Conservation (phyloP, 2,888 invertebrate genomes). For the Eledone cirrhosa region DNA sequence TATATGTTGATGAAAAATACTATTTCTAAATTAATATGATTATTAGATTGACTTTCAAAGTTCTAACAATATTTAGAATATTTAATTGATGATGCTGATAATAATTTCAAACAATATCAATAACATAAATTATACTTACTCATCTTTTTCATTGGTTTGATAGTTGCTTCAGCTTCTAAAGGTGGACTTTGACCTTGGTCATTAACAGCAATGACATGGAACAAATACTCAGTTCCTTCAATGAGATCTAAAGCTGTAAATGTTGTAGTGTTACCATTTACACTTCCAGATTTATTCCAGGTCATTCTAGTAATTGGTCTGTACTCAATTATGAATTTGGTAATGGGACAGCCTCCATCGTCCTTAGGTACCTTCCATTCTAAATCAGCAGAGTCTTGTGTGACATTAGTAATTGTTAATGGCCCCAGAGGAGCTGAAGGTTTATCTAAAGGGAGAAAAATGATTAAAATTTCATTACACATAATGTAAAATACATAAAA, state of each 20-base stretch:
- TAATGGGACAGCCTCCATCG: slow-evolving; percentile 63
- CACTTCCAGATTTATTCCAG: slow-evolving; percentile 46
- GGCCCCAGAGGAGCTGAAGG: slow-evolving; percentile 54
- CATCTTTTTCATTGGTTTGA: slow-evolving; percentile 50
- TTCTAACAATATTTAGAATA: background rate
- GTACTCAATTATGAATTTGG: slow-evolving; percentile 62
- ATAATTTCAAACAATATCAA: no score
- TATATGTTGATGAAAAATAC: no score
- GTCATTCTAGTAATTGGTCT: slow-evolving; percentile 49
- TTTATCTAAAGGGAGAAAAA: slow-evolving; percentile 43
- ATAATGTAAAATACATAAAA: background rate
- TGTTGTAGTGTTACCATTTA: slow-evolving; percentile 44
- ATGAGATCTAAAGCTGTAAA: slow-evolving; percentile 53
- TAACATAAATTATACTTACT: slow-evolving; percentile 17
- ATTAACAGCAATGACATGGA: slow-evolving; percentile 65
- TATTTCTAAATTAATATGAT: no score
- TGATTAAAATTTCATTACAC: background rate
- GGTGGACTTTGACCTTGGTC: slow-evolving; percentile 68
- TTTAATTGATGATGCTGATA: background rate
- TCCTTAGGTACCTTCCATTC: slow-evolving; percentile 60
- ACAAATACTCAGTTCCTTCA: slow-evolving; percentile 62
- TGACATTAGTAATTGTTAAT: slow-evolving; percentile 49
- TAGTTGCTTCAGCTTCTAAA: slow-evolving; percentile 47
- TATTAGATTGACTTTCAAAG: background rate
- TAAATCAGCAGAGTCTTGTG: slow-evolving; percentile 54